phyloP scores from a whole-genome alignment of 2,888 invertebrate genomes.

The Laothoe populi region DNA sequence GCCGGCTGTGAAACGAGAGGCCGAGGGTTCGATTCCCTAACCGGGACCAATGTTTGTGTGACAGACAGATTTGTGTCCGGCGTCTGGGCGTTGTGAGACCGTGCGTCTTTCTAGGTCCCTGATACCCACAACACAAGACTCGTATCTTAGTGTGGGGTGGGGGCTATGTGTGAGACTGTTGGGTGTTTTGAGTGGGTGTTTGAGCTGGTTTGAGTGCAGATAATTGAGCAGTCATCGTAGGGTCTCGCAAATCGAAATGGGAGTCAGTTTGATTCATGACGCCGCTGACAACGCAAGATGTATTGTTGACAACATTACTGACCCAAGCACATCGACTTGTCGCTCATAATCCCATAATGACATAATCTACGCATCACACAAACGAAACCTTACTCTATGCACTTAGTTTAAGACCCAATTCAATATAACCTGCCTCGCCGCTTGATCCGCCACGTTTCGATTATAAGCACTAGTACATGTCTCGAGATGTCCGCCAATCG shows the following conservation, averaged over 20 bases:
- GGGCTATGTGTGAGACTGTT: too few relatives aligned
- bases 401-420: conserved; percentile 58
- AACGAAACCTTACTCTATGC: conserved; percentile 47
- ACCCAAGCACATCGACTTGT: conserved; percentile 71
- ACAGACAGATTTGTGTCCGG: too few relatives aligned
- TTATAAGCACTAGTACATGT: conserved; percentile 60
- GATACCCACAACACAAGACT: too few relatives aligned
- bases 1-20: too few relatives aligned
- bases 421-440: neutral
- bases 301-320: conserved; percentile 83
- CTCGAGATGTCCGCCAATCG: conserved; percentile 70
- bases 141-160: too few relatives aligned
- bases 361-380: conserved; percentile 33
- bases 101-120: too few relatives aligned
- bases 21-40: too few relatives aligned
- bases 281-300: conserved; percentile 79
- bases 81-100: too few relatives aligned
- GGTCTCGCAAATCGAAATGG: conserved; percentile 79
- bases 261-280: conserved; percentile 80
- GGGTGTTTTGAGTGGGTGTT: too few relatives aligned
- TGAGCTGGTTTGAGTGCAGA: too few relatives aligned
- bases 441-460: conserved; percentile 42
- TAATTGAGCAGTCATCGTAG: conserved; percentile 62
- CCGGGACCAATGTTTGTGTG: too few relatives aligned
- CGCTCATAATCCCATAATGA: conserved; percentile 35